Evolutionary conservation across 2,113 vertebrate species (phyloP).

Genomic region (Uropsilus gracilis): DNA sequence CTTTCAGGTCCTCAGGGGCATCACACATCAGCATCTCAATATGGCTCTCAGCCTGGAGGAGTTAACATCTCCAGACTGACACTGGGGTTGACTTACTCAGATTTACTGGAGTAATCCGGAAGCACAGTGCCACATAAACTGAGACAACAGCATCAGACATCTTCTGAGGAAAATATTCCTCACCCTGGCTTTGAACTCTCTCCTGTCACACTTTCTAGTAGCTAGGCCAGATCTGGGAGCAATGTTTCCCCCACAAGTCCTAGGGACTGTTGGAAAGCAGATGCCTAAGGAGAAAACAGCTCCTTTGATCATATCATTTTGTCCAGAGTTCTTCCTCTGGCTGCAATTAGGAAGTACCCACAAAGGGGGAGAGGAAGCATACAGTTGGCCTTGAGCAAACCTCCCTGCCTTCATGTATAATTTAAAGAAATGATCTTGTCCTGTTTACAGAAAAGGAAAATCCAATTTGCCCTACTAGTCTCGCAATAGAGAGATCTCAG

Average conservation of each 20-base stretch:
- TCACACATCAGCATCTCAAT: neutral
- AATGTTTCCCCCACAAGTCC: neutral
- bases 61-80: neutral
- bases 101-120: neutral
- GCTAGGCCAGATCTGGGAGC: neutral
- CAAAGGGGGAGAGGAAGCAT: neutral
- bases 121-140: neutral
- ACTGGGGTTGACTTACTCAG: neutral
- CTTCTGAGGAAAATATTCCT: neutral
- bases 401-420: conserved; percentile 44
- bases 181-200: neutral
- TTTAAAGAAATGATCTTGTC: conserved; percentile 51
- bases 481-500: neutral
- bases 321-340: conserved; percentile 27
- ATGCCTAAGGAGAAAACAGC: neutral
- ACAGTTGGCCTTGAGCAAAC: conserved; percentile 31
- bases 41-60: neutral
- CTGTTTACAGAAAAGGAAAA: neutral
- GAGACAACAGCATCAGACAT: neutral
- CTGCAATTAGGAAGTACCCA: conserved; percentile 50
- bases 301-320: conserved; percentile 25
- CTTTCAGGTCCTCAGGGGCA: neutral
- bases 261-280: neutral
- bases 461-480: neutral
- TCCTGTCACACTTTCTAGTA: neutral